Evolutionary conservation across 1,140 invertebrate genomes (phyloP), one percentile per base, ranked within the genome.

Genomic region (Steinernema khuongi): DNA sequence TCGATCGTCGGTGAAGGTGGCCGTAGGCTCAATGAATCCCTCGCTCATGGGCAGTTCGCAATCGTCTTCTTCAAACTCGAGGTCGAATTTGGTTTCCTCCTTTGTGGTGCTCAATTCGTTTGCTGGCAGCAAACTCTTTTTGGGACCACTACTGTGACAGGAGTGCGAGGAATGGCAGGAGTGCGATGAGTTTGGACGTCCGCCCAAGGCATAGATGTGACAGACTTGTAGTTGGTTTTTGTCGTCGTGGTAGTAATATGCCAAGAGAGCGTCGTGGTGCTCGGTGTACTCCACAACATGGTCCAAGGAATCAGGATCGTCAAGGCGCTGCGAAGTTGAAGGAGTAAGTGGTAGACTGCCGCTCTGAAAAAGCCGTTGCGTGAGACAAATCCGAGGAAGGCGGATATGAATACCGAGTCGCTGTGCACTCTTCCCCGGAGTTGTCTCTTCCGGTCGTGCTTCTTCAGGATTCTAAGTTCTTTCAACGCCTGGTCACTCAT

Each of bases 241-340:
- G 26, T 60, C 50, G 19, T 60, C 50, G 50, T 22, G 50, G 19
- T 60, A 60, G 50, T 60, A 60, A 26, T 60, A 60, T 60, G 50
- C 11, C 22, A 60, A 75, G 0, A 83, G 36, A 1, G 83, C 81
- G 18, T 83, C 83, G 17, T 80, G 81, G 17, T 67, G 33, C 69
- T 75, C 68, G 30, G 74, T 78, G 43, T 77, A 84, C n/a, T 83
- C 41, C 1, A 81, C 69, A 1, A 83, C 67, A 41, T 74, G 70
- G 17, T 73, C 41, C 14, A 76, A 70, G 7, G 81, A 78, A 43
- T 81, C 81, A 31, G 81, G 68, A 30, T 82, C 79, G n/a, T 76
- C 68, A 32, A 75, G 32, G 31, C 79, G 14, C 44, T 43, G 44
- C 22, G 66, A 60, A 2, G 43, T n/a, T 31, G n/a, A 66, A 18